A percentile compares a stretch with the other conserved stretches of the same genome.
phyloP scores from a whole-genome alignment of 2,888 invertebrate species.

The Hydropsyche betteni region DNA sequence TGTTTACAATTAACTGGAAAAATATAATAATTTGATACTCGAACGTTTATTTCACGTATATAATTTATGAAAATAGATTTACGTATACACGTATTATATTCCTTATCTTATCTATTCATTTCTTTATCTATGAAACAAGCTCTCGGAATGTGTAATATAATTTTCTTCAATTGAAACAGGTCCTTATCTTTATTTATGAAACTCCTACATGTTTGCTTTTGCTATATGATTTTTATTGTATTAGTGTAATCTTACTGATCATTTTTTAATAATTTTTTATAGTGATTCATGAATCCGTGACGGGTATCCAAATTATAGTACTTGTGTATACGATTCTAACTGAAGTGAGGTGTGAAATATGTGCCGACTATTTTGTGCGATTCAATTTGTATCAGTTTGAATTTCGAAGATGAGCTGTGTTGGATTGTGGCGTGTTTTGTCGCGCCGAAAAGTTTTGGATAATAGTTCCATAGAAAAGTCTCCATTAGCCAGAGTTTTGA shows the following conservation, averaged over 20 bases:
- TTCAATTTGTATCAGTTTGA: neutral
- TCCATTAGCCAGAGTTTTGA: constrained; percentile 70
- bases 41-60: no score
- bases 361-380: no score
- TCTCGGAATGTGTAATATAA: constrained; percentile 27
- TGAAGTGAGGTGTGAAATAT: no score
- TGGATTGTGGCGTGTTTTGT: constrained; percentile 46
- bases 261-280: neutral
- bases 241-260: neutral
- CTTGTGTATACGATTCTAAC: no score
- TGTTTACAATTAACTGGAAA: no score
- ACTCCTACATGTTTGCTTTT: constrained; percentile 18
- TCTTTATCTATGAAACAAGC: constrained; percentile 28
- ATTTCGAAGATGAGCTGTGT: neutral
- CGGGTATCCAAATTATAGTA: no score
- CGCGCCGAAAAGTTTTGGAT: constrained; percentile 61
- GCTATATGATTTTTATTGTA: constrained; percentile 23
- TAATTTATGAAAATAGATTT: no score
- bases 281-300: constrained; percentile 20
- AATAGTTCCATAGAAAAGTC: constrained; percentile 59
- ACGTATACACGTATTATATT: neutral
- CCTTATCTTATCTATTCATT: constrained; percentile 33
- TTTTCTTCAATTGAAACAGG: constrained; percentile 11
- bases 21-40: no score
- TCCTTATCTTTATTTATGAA: constrained; percentile 34